Evolutionary conservation across 1,140 invertebrate genomes (phyloP), one percentile per base, ranked within the genome.

Genomic region (Microplitis demolitor): DNA sequence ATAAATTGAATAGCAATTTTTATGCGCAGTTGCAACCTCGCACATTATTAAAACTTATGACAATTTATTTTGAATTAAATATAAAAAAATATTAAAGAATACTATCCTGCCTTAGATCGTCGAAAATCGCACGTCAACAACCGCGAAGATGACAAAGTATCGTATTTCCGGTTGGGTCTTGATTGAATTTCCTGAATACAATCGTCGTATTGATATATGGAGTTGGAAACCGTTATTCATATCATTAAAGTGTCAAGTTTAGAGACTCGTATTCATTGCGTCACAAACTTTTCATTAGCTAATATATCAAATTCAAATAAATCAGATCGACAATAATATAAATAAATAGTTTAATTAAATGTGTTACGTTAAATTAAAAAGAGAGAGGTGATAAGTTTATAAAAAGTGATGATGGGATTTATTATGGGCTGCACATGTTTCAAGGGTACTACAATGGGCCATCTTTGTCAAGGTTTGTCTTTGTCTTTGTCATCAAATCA

Each of bases 361-460:
- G 31, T 53, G 66, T 33, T 50, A 16, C 11, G 45, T 14, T 6
- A 66, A 66, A 37, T 9, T 31, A 54, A 58, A 31, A 58, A 58
- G 16, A 24, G 4, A 3, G 14, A 13, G n/a, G 50, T 31, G 33
- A 53, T 33, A n/a, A 66, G 56, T 62, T 14, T 66, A 63, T 60
- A 72, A 50, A 33, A 64, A 71, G 72, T 89, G 83, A 93, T 94
- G 92, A 94, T 94, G 93, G 92, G 92, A 88, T 94, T 93, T 90
- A 94, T 94, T 90, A 95, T 95, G 93, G 93, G 93, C 87, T 94
- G 93, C 89, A 92, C 93, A 88, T 93, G 93, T 89, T 91, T 94
- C 88, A 94, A 94, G 93, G 93, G 93, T 94, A 91, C 85, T 79
- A 82, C 77, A 78, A 79, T 87, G 76, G 77, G 81, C 78, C 84